Percentiles rank a stretch among this genome's conserved stretches.
Conservation (phyloP, 2,797 vertebrate genomes). For the Chaenodraco wilsoni region DNA sequence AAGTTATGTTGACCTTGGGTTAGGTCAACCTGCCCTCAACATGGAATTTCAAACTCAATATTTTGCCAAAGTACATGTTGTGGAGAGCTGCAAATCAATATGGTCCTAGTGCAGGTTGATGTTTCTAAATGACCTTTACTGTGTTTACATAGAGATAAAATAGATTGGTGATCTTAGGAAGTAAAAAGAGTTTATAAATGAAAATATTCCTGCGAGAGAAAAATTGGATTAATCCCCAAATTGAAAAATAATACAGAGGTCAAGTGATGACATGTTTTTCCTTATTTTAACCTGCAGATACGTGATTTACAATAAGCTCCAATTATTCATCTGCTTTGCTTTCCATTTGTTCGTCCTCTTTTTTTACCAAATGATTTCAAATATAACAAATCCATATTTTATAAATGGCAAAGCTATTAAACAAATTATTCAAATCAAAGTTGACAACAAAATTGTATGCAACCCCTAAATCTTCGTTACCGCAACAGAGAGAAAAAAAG, state of each 20-base stretch:
- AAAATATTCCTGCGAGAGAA: too few relatives aligned
- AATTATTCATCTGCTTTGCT: background rate
- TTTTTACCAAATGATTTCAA: background rate
- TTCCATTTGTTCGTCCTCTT: background rate
- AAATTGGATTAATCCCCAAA: background rate
- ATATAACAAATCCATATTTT: background rate
- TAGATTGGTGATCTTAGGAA: too few relatives aligned
- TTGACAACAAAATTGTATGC: too few relatives aligned
- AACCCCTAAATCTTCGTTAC: too few relatives aligned
- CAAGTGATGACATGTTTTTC: too few relatives aligned
- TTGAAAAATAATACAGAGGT: background rate
- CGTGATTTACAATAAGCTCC: background rate
- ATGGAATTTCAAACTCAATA: conserved; percentile 31
- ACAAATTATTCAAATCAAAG: too few relatives aligned
- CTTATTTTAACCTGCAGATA: too few relatives aligned
- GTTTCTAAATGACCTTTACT: too few relatives aligned
- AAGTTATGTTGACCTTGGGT: conserved; percentile 57
- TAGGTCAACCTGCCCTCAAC: conserved; percentile 51
- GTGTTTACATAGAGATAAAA: too few relatives aligned
- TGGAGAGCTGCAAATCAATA: conserved; percentile 48
- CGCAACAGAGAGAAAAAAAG: too few relatives aligned
- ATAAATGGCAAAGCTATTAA: background rate
- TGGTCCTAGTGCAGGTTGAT: background rate
- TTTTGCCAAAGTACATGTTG: conserved; percentile 62
- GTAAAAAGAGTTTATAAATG: too few relatives aligned